Conservation (phyloP, 2,888 invertebrate genomes). For the Oscheius onirici region DNA sequence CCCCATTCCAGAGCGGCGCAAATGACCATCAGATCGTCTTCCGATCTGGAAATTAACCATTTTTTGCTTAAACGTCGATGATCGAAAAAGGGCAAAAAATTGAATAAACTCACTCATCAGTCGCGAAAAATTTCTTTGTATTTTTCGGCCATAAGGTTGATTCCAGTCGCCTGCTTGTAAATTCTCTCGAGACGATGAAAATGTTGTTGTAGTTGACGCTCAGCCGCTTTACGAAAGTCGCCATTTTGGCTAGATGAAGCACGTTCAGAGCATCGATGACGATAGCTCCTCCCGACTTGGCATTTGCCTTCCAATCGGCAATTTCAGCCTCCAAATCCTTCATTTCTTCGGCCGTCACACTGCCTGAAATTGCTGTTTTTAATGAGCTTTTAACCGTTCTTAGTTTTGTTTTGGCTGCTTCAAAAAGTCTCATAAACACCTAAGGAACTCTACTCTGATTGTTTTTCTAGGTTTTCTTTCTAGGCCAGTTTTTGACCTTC, state of each 20-base stretch:
- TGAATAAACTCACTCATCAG: background rate
- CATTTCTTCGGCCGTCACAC: background rate
- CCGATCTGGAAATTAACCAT: conserved; percentile 34
- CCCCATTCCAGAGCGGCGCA: conserved; percentile 44
- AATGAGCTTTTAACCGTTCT: too few species aligned
- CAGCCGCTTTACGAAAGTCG: background rate
- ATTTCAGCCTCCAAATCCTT: background rate
- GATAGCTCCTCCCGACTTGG: background rate
- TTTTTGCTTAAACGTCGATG: background rate
- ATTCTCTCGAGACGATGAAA: background rate
- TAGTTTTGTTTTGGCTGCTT: too few species aligned
- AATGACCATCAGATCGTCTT: conserved; percentile 47
- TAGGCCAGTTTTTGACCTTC: too few species aligned
- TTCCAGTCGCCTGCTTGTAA: background rate
- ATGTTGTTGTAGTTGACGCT: background rate
- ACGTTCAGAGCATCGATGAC: conserved; percentile 19
- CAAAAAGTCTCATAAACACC: too few species aligned
- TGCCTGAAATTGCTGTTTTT: too few species aligned
- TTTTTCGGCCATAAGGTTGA: background rate
- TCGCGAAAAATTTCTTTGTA: background rate
- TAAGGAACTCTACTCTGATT: too few species aligned
- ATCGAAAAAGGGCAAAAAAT: background rate
- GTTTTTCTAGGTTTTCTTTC: too few species aligned
- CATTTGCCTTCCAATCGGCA: background rate
- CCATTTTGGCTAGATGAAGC: background rate